Evolutionary conservation across 2,113 vertebrate species (phyloP).

Genomic region (Neodon shergylaensis): DNA sequence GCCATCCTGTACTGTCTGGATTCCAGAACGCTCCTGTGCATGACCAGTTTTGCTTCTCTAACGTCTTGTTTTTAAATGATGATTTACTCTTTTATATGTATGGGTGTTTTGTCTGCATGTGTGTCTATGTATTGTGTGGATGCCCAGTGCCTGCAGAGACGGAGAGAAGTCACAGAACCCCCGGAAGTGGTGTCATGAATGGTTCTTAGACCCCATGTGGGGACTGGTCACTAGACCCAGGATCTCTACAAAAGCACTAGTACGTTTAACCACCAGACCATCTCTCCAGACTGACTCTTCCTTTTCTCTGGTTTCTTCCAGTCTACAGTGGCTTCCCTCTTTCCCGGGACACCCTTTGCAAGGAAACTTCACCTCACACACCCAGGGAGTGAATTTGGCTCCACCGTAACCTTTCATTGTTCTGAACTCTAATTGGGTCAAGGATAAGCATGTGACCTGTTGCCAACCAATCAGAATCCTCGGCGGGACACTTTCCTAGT

Average conservation of each 20-base stretch:
- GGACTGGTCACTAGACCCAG: not conserved
- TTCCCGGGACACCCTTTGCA: not conserved
- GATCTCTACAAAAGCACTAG: not conserved
- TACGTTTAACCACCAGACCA: not conserved
- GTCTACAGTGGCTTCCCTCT: not conserved
- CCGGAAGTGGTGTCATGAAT: too few relatives aligned
- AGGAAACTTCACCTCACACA: not conserved
- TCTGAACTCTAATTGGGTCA: not conserved
- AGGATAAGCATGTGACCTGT: not conserved
- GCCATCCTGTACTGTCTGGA: not conserved
- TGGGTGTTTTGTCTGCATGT: not conserved
- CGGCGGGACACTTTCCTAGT: not conserved
- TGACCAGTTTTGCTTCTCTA: not conserved
- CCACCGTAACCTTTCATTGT: not conserved
- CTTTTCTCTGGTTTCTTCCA: not conserved
- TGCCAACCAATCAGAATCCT: not conserved
- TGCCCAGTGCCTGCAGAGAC: not conserved
- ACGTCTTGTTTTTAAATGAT: not conserved
- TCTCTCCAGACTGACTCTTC: not conserved
- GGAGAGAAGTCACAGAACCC: not conserved
- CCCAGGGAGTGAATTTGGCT: not conserved
- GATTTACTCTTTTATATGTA: not conserved
- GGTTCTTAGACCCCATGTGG: not conserved
- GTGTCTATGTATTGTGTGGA: too few relatives aligned
- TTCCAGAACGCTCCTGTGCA: not conserved